Percentiles rank a stretch among this genome's conserved stretches.
Evolutionary conservation across 2,113 vertebrate genomes (phyloP).

Genomic region (Aphelocoma coerulescens): DNA sequence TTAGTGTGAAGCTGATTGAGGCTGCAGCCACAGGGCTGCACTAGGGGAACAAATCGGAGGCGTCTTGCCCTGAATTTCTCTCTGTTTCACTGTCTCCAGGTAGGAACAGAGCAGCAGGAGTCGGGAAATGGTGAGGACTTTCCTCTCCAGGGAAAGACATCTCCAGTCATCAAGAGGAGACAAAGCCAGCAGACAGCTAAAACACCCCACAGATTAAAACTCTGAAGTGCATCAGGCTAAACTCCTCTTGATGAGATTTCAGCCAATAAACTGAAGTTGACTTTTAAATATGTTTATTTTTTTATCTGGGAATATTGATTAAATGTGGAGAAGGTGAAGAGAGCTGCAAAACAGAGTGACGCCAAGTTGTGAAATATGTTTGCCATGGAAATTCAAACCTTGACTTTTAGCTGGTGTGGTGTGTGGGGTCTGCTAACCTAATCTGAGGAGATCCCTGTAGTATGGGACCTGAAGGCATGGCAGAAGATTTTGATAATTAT

Average conservation of each 20-base stretch:
- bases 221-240: neutral
- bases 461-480: neutral
- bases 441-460: neutral
- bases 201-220: neutral
- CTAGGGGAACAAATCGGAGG: neutral
- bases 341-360: neutral
- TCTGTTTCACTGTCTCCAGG: neutral
- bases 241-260: neutral
- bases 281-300: neutral
- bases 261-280: neutral
- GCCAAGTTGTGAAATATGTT: neutral
- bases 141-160: neutral
- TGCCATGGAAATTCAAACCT: neutral
- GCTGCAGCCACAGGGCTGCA: neutral
- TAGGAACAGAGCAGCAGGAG: neutral
- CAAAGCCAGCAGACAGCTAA: neutral
- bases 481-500: neutral
- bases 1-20: conserved; percentile 31
- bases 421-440: neutral
- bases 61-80: neutral
- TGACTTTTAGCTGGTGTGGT: neutral
- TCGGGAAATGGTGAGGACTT: neutral
- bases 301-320: neutral
- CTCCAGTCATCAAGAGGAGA: neutral
- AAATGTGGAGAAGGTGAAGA: neutral